Percentiles rank a stretch among this genome's conserved stretches.
Conservation (phyloP, 2,797 vertebrate genomes). For the Rhadinocentrus ornatus region DNA sequence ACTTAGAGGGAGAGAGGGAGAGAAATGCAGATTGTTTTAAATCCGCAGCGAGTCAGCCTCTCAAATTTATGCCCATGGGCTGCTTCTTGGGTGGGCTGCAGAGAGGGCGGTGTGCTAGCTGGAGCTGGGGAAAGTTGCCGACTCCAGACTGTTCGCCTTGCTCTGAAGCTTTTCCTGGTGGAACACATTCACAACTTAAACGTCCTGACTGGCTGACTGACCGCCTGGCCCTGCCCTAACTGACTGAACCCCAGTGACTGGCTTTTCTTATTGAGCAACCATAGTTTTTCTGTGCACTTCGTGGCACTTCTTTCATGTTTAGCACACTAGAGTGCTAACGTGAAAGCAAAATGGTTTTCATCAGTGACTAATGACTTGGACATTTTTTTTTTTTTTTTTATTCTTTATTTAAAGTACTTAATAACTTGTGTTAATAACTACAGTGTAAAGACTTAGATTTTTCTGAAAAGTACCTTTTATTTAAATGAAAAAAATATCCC, state of each 20-base stretch:
- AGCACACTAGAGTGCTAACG: neutral
- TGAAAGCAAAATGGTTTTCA: constrained; percentile 12
- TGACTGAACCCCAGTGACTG: constrained; percentile 47
- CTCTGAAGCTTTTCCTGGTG: constrained; percentile 83
- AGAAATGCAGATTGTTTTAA: constrained; percentile 85
- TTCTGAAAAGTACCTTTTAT: constrained; percentile 11
- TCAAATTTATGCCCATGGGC: constrained; percentile 94
- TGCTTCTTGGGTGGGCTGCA: constrained; percentile 96
- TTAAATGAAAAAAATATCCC: constrained; percentile 16
- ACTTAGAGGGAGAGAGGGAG: constrained; percentile 49
- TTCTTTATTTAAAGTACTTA: neutral
- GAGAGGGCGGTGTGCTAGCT: constrained; percentile 77
- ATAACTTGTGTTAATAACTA: constrained; percentile 7
- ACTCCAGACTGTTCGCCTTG: constrained; percentile 80
- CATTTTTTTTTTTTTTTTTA: neutral
- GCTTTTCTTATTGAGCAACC: constrained; percentile 51
- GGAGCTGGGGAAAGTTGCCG: constrained; percentile 82
- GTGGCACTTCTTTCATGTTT: constrained; percentile 20
- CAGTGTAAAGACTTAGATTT: constrained; percentile 19
- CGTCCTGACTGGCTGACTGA: constrained; percentile 69
- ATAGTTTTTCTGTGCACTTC: constrained; percentile 15
- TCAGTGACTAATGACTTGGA: neutral
- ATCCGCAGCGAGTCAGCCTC: constrained; percentile 86
- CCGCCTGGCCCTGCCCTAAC: constrained; percentile 61
- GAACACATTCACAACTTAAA: constrained; percentile 82